Evolutionary conservation across 37 sponge, comb jelly and placozoan genomes (phyloP), one percentile per base, ranked within the genome.

Genomic region (Halichondria panicea): DNA sequence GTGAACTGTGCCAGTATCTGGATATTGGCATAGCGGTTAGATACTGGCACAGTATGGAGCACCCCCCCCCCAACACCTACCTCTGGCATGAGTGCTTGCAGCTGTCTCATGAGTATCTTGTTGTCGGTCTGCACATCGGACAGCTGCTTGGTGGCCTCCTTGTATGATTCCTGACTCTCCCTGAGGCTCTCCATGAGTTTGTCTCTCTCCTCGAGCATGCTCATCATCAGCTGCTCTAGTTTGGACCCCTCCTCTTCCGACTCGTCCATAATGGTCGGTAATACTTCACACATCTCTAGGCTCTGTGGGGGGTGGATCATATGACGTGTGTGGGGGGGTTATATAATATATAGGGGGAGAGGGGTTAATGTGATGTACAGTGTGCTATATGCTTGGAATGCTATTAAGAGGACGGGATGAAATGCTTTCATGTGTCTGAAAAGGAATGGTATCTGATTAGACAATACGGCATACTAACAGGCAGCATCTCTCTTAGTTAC

Each of bases 201-300:
- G 63, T 87, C 85, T 22, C 82, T 84, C 78, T 88, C 93, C 39
- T 84, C 85, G 78, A 93, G 35, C 86, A 93, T 79, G 69, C 52
- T 63, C 40, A 93, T 81, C 82, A 88, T 76, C 33, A 93, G 82
- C 63, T 84, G 89, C 63, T 93, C 93, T 41, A 93, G 50, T 18
- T 70, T 75, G 7, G 72, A 48, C 42, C 50, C 72, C 33, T 84
- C 86, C 53, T 61, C 79, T 12, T 11, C 70, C 19, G 70, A 53
- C 62, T 68, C 69, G 63, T 80, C 81, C 27, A 58, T 60, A 19
- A 90, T 84, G 24, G 81, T 43, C 4, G 85, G 81, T 22, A 90
- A 74, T 18, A 84, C 81, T 28, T 83, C 90, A 45, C 86, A 80
- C 91, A 80, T 80, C 13, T 43, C 45, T 4, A 22, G 9, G 69